phyloP scores from a whole-genome alignment of 1,140 invertebrate species.

The Bombyx mandarina region DNA sequence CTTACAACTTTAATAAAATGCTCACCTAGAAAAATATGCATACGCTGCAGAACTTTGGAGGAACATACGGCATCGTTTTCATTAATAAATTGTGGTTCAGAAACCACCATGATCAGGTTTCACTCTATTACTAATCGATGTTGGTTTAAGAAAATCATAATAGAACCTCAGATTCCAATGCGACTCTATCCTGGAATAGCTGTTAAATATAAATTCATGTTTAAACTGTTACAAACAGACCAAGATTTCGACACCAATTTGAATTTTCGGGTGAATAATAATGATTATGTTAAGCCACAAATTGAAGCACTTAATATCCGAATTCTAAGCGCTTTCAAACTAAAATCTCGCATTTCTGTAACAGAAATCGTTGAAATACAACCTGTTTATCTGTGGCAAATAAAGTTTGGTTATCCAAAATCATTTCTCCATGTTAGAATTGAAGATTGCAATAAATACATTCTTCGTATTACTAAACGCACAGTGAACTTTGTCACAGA shows the following conservation, averaged over 20 bases:
- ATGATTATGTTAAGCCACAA: constrained; percentile 16
- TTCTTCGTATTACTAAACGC: constrained; percentile 36
- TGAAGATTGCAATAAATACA: constrained; percentile 28
- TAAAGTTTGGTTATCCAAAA: constrained; percentile 29
- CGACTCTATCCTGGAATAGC: constrained; percentile 42
- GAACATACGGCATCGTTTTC: constrained; percentile 36
- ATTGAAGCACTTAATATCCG: constrained; percentile 29
- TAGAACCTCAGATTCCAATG: constrained; percentile 25
- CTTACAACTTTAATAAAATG: constrained; percentile 22
- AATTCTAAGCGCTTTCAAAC: constrained; percentile 20
- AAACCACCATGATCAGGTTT: constrained; percentile 29
- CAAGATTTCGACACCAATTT: constrained; percentile 22
- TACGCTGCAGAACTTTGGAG: constrained; percentile 17
- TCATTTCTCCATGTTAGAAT: constrained; percentile 23
- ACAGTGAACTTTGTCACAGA: constrained; percentile 19
- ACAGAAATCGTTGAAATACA: constrained; percentile 32
- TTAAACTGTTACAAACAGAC: constrained; percentile 23
- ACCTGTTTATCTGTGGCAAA: constrained; percentile 41
- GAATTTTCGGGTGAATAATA: constrained; percentile 37
- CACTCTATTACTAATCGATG: constrained; percentile 25
- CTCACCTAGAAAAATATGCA: constrained; percentile 26
- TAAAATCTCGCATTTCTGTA: constrained; percentile 19
- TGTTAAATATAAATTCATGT: constrained; percentile 27
- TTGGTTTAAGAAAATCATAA: constrained; percentile 25
- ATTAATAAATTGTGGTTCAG: constrained; percentile 29